These are phyloP conservation scores for Bombus impatiens DNA, from an alignment of 1,140 invertebrate species.

Conservation along the genomic window DNA sequence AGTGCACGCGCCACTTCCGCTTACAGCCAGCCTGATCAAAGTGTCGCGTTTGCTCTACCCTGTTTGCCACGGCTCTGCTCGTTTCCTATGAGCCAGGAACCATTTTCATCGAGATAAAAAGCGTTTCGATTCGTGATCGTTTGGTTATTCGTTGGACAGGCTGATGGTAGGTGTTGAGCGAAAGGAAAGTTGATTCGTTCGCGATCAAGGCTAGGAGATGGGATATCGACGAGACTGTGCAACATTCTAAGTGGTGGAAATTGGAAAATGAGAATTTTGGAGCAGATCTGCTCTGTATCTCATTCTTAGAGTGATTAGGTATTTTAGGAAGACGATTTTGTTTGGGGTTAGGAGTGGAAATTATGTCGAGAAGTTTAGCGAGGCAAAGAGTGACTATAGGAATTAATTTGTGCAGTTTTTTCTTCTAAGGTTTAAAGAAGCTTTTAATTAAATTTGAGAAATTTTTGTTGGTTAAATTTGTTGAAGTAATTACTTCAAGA, in stretches of 20 bases:
- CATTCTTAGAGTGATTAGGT: neutral
- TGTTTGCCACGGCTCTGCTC: constrained; percentile 31
- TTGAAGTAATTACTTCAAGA: no score
- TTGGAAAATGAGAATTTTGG: neutral
- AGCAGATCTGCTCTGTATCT: neutral
- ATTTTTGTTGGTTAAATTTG: neutral
- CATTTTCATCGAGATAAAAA: constrained; percentile 17
- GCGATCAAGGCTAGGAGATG: neutral
- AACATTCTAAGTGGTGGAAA: neutral
- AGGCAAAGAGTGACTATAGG: no score
- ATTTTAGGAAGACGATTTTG: neutral
- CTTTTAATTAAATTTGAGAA: neutral
- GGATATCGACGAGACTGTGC: neutral
- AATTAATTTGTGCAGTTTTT: neutral
- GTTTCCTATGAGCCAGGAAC: neutral
- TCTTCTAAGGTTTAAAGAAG: neutral
- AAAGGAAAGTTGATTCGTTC: neutral
- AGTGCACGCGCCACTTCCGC: constrained; percentile 34
- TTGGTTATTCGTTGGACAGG: neutral
- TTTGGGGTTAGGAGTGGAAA: neutral
- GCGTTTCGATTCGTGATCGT: neutral
- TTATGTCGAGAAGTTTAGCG: neutral
- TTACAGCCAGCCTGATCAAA: constrained; percentile 60
- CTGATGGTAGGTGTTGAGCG: no score
- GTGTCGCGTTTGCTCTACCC: constrained; percentile 58